Evolutionary conservation across 2,797 vertebrate species (phyloP).

Genomic region (Atherinosoma microstoma): DNA sequence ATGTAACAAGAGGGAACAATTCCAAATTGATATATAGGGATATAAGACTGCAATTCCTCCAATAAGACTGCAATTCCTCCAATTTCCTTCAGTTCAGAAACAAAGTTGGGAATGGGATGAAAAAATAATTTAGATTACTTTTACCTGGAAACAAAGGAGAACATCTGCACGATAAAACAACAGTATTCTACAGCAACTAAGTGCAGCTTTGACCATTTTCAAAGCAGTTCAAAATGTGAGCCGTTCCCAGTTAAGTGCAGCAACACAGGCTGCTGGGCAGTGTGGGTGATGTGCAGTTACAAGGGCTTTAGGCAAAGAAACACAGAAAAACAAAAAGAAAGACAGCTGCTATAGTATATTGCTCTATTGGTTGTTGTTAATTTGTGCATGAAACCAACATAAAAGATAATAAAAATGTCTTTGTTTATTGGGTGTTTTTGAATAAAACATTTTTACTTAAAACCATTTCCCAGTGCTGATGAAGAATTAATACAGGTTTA

Average conservation of each 20-base stretch:
- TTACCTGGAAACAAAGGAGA: neutral
- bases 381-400: neutral
- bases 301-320: neutral
- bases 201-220: neutral
- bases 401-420: neutral
- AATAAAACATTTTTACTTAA: neutral
- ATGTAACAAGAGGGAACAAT: too few relatives aligned
- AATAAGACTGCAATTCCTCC: too few relatives aligned
- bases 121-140: neutral
- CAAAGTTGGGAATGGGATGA: neutral
- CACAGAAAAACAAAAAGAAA: neutral
- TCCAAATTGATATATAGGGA: too few relatives aligned
- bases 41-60: too few relatives aligned
- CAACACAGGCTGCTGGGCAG: neutral
- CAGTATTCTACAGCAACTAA: neutral
- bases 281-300: neutral
- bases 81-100: neutral
- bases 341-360: neutral
- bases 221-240: neutral
- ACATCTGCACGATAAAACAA: neutral
- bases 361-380: neutral
- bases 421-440: neutral
- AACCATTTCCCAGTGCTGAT: neutral
- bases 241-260: neutral
- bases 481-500: neutral